Evolutionary conservation across 2,113 vertebrate species (phyloP).

Genomic region (Gymnorhina tibicen): DNA sequence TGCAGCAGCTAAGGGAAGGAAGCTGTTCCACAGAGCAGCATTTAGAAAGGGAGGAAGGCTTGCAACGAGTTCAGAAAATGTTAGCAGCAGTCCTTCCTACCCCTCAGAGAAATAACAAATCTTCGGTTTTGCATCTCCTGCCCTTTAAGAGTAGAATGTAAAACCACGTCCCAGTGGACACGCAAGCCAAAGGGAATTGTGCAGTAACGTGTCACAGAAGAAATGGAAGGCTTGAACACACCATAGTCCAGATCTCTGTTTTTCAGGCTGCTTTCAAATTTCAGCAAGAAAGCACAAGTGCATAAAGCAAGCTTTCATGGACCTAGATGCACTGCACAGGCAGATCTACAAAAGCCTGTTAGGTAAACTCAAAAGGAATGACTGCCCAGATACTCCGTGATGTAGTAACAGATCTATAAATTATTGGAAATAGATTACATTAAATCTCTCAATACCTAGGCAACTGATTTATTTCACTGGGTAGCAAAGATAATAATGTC

Average conservation of each 20-base stretch:
- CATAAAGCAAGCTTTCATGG: neutral
- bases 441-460: neutral
- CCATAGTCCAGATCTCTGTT: neutral
- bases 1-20: neutral
- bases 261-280: neutral
- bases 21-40: neutral
- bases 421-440: neutral
- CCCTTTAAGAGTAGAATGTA: neutral
- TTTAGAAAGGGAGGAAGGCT: neutral
- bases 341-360: neutral
- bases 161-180: neutral
- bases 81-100: neutral
- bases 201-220: neutral
- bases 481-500: neutral
- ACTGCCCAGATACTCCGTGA: neutral
- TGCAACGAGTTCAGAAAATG: neutral
- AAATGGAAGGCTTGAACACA: neutral
- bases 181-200: neutral
- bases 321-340: neutral
- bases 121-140: neutral
- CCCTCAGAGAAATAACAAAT: neutral
- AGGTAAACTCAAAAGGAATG: neutral
- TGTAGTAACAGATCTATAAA: neutral
- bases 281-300: neutral
- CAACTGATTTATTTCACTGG: neutral